These are phyloP conservation scores for Atherinosoma microstoma DNA, from an alignment of 2,797 vertebrate species.

Conservation along the genomic window DNA sequence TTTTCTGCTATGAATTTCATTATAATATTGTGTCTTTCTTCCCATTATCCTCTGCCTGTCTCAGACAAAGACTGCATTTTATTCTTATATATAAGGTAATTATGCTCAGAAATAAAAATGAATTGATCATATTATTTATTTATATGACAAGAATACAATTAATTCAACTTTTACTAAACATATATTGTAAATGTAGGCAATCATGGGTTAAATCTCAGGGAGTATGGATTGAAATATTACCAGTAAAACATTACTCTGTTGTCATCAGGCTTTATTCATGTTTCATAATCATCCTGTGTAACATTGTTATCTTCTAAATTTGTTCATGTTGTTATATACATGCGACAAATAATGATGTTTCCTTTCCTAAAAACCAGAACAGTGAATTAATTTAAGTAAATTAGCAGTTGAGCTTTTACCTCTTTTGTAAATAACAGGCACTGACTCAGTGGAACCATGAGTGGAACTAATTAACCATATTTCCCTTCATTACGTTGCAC, in stretches of 20 bases:
- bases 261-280: not conserved
- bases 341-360: not conserved
- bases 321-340: not conserved
- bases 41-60: too few relatives aligned
- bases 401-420: not conserved
- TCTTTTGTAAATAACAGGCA: conserved; percentile 8
- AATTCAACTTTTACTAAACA: not conserved
- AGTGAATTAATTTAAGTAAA: not conserved
- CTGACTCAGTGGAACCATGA: conserved; percentile 5
- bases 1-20: not conserved
- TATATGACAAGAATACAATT: not conserved
- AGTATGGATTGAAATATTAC: not conserved
- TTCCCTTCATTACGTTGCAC: conserved; percentile 19
- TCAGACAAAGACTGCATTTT: not conserved
- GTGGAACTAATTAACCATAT: conserved; percentile 22
- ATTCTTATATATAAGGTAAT: not conserved
- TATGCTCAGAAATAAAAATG: not conserved
- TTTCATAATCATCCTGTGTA: not conserved
- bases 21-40: not conserved
- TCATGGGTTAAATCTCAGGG: not conserved
- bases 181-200: not conserved
- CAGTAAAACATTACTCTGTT: not conserved
- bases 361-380: not conserved
- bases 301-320: not conserved
- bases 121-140: not conserved